Evolutionary conservation across 2,113 vertebrate species (phyloP).

Genomic region (Oceanodroma tethys): DNA sequence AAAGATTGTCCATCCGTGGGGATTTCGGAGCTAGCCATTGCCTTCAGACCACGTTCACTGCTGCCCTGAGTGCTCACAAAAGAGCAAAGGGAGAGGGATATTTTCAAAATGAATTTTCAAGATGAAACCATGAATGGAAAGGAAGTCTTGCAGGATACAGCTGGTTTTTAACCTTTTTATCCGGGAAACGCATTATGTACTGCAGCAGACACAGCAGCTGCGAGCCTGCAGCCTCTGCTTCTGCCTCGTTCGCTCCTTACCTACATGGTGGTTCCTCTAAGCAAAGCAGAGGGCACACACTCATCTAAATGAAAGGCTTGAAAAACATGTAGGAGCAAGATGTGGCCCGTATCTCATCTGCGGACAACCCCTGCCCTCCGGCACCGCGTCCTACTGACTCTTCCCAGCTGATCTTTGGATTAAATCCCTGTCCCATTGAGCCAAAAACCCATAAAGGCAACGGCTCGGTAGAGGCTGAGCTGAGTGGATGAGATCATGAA

Average conservation of each 20-base stretch:
- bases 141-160: accelerated
- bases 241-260: background rate
- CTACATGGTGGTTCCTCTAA: background rate
- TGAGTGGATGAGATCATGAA: accelerated
- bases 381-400: background rate
- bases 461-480: background rate
- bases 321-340: background rate
- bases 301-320: background rate
- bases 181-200: accelerated
- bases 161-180: background rate
- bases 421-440: background rate
- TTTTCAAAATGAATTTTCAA: background rate
- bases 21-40: accelerated
- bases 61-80: background rate
- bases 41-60: background rate
- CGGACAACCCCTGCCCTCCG: background rate
- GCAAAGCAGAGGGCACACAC: background rate
- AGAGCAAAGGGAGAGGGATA: background rate
- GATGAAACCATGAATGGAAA: background rate
- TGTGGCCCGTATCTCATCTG: too few species aligned
- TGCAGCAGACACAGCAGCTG: background rate
- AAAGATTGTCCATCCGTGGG: background rate
- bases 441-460: background rate
- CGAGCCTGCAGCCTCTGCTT: background rate
- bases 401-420: background rate